These are phyloP conservation scores for Cheilosia urbana DNA, from an alignment of 2,888 invertebrate species.

Conservation along the genomic window DNA sequence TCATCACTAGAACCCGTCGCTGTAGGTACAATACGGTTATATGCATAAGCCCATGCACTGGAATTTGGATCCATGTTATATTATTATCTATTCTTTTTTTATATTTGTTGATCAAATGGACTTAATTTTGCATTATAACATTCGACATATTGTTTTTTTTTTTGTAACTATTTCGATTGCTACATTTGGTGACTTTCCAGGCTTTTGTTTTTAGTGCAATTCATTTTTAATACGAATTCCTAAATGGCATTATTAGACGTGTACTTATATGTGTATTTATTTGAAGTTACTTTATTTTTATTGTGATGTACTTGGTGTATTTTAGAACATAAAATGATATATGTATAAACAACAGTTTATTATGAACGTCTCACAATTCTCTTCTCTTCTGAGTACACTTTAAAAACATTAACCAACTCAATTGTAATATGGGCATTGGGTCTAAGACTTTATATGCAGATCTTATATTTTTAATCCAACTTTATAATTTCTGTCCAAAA, in stretches of 20 bases:
- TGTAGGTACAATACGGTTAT: conserved; percentile 90
- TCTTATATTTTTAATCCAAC: neutral
- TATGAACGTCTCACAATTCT: neutral
- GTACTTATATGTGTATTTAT: neutral
- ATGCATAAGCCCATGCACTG: conserved; percentile 94
- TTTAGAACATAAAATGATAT: conserved; percentile 24
- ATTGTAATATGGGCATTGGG: neutral
- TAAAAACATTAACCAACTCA: neutral
- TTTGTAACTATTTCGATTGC: neutral
- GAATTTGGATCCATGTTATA: conserved; percentile 91
- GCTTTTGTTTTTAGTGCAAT: neutral
- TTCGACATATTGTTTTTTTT: neutral
- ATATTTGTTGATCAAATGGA: neutral
- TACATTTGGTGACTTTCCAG: neutral
- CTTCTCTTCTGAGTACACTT: neutral
- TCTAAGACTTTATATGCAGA: neutral
- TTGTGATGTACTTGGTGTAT: conserved; percentile 15
- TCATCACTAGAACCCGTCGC: conserved; percentile 88
- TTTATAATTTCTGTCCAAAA: conserved; percentile 54
- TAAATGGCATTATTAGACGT: neutral
- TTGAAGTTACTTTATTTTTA: conserved; percentile 13
- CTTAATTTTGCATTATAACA: neutral
- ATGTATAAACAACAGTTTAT: conserved; percentile 28
- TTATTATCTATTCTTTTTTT: neutral
- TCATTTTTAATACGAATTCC: neutral